Conservation (phyloP, 2,797 vertebrate species). For the Aphelocoma californica region DNA sequence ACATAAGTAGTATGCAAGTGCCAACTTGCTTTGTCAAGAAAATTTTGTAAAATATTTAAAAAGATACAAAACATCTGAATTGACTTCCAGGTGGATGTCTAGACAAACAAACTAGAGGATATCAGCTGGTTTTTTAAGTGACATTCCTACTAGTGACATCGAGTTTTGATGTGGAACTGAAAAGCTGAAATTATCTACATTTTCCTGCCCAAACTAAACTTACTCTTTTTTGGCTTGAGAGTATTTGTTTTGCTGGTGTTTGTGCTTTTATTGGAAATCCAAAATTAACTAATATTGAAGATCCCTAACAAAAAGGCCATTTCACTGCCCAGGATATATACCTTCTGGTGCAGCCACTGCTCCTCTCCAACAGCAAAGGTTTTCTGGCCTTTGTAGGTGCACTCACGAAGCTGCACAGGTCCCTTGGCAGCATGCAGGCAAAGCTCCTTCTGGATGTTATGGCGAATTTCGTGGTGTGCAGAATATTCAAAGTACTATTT, state of each 20-base stretch:
- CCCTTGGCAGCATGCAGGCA: conserved; percentile 85
- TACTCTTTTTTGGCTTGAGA: not conserved
- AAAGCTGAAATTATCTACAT: not conserved
- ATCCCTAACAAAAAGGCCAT: not conserved
- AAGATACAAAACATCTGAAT: not conserved
- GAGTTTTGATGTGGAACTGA: not conserved
- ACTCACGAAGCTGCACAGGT: conserved; percentile 83
- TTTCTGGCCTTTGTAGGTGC: conserved; percentile 85
- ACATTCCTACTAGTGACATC: not conserved
- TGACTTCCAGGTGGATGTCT: not conserved
- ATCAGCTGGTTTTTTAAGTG: not conserved
- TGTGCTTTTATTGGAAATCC: not conserved
- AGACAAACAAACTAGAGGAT: not conserved
- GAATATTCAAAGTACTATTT: conserved; percentile 95
- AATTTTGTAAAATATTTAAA: not conserved
- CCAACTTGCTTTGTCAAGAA: not conserved
- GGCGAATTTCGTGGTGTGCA: conserved; percentile 88
- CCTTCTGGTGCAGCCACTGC: conserved; percentile 91
- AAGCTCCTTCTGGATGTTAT: conserved; percentile 97
- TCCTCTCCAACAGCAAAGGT: conserved; percentile 81
- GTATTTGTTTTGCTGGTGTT: not conserved
- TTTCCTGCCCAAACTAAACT: not conserved
- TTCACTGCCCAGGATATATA: conserved; percentile 55
- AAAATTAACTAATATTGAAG: not conserved
- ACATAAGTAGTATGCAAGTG: not conserved